These are phyloP conservation scores for Sus scrofa DNA, from an alignment of 2,113 vertebrate species.

Conservation along the genomic window T2T-Sscrofa CM000820.6:142661001-142661500, in stretches of 20 bases:
- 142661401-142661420: not conserved
- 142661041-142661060: not conserved
- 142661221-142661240: not conserved
- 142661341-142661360: accelerated
- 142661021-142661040: not conserved
- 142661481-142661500: not conserved
- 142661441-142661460: not conserved
- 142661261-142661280: accelerated
- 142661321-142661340: accelerated
- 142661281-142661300: accelerated
- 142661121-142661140: too few relatives aligned
- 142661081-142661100: too few relatives aligned
- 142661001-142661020: not conserved
- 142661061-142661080: not conserved
- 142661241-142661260: not conserved
- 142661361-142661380: not conserved
- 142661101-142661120: accelerated
- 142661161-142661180: not conserved
- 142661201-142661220: not conserved
- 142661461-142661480: not conserved
- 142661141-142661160: accelerated
- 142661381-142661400: accelerated
- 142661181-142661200: too few relatives aligned
- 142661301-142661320: accelerated
- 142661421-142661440: not conserved